Base-by-base conservation (phyloP, 2,888 invertebrate genomes). In the Mechanitis messenoides region DNA sequence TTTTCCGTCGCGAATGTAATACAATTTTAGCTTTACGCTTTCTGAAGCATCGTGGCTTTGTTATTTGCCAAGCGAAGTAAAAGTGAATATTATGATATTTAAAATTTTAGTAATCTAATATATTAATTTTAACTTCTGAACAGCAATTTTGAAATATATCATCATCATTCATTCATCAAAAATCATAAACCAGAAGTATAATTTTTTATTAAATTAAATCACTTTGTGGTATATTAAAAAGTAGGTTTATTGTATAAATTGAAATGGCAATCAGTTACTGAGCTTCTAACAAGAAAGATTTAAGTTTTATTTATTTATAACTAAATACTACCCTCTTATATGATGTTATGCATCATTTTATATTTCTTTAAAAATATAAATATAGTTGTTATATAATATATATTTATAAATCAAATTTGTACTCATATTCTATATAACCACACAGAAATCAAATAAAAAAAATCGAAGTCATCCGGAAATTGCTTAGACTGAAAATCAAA, bases 381-480 rank as follows among this genome's bases (percentile, higher is more conserved):
- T 20, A 20, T 20, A 20, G 20, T 20, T 20, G 20, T 20, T 20
- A 20, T 20, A 20, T 20, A 20, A 3, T 20, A 6, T 20, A 12
- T 9, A 31, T 31, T 31, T 50, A 28, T 31, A 50, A 50, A 50
- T 7, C 9, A 50, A 50, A 50, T 31, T 50, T 4, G 3, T 31
- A 28, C 28, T 50, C 50, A 31, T 11, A 50, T 50, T 9, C 50
- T 11, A 3, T 31, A 50, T 31, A 31, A 50, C 9, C 3, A 50
- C 6, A 50, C 31, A 50, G 31, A 59, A 62, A 50, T 45, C 50
- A 38, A 56, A 59, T 46, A 46, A 12, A 53, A 46, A 20, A 56
- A 56, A 5, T 56, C 58, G 31, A 60, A 64, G 62, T 66, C 66
- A 64, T 55, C 56, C 64, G 66, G 66, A 66, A 66, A 64, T 64